Evolutionary conservation across 2,888 invertebrate species (phyloP), one percentile per base, ranked within the genome.

Genomic region (Trichopoda pennipes): DNA sequence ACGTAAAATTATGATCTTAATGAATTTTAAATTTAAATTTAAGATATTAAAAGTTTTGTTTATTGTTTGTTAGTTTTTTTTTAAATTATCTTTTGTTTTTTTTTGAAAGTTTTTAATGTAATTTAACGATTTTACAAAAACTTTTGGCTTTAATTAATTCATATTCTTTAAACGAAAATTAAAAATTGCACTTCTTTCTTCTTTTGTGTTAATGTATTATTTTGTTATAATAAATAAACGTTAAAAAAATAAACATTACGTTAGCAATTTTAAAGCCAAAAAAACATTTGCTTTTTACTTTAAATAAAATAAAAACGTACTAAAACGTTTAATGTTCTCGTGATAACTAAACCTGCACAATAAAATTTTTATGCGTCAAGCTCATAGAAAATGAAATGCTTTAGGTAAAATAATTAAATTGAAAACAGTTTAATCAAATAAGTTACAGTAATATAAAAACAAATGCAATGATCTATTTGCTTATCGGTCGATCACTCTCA

Each of bases 401-500:
- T 66, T 58, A 44, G 28, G 51, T 60, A 28, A 44, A 47, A 73
- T 47, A n/a, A 49, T 28, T 28, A 7, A 21, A 63, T 12, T 47
- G 23, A 55, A 66, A 44, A 44, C 19, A 58, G 32, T 21, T 47
- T 32, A 60, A 53, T 23, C 28, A 73, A 69, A 61, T 60, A 44
- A 60, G 44, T 44, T 51, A 51, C 28, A 68, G 42, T n/a, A 35
- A 66, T 38, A 63, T 64, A 38, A 58, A 19, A 17, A 47, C 38
- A 38, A 28, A 28, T 28, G 28, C 51, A 68, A 79, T 75, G 79
- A 79, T 82, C 72, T 82, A 75, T 72, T 82, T 79, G 58, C 74
- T 79, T 72, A 82, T 82, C 79, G 56, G 75, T 79, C 72, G 79
- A 82, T 82, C 82, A 75, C 74, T 82, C 75, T 75, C 66, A n/a